Evolutionary conservation across 2,113 vertebrate species (phyloP).

Genomic region (Hypocryptadius cinnamomeus): DNA sequence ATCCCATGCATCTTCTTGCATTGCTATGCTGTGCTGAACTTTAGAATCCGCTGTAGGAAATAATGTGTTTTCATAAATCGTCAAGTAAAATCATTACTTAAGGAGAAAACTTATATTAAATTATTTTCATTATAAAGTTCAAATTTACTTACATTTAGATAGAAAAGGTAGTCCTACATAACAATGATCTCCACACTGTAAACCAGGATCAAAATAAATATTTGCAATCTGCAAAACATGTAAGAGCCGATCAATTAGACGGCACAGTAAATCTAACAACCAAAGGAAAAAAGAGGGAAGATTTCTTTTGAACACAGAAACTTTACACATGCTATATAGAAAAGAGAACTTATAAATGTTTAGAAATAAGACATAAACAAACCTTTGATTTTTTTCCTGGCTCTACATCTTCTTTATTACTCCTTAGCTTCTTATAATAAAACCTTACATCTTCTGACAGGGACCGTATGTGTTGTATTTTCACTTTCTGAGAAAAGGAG

Average conservation of each 20-base stretch:
- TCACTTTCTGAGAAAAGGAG: constrained; percentile 94
- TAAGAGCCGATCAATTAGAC: neutral
- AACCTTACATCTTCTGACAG: constrained; percentile 91
- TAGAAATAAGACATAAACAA: neutral
- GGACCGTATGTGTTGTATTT: constrained; percentile 89
- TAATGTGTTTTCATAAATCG: neutral
- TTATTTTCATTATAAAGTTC: neutral
- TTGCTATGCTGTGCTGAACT: constrained; percentile 75
- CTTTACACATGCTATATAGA: neutral
- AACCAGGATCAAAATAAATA: constrained; percentile 95
- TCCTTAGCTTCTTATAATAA: constrained; percentile 89
- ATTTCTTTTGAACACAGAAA: neutral
- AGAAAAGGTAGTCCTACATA: constrained; percentile 94
- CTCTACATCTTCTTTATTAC: constrained; percentile 92
- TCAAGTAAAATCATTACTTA: neutral
- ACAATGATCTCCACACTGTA: constrained; percentile 92
- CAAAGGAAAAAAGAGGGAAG: neutral
- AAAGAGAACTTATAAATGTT: neutral
- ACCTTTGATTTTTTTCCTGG: constrained; percentile 96
- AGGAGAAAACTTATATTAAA: neutral
- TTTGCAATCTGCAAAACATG: constrained; percentile 87
- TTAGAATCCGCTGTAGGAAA: constrained; percentile 80
- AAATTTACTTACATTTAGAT: constrained; percentile 86
- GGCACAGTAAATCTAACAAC: neutral
- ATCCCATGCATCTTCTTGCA: constrained; percentile 93